phyloP scores from a whole-genome alignment of 1,140 invertebrate species.

The Melipona quadrifasciata region DNA sequence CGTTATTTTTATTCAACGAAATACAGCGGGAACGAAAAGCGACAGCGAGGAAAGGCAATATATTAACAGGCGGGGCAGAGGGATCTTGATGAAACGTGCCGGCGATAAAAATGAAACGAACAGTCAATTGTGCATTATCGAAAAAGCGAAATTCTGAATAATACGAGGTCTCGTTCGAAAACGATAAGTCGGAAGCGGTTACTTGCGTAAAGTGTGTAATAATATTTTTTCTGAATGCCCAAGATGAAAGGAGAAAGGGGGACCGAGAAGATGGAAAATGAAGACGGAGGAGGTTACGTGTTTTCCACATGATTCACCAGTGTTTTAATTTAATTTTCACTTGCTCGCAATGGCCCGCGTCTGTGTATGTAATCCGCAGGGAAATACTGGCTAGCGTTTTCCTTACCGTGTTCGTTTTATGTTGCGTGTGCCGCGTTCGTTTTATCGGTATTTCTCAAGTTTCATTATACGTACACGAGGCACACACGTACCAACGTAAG shows the following conservation, averaged over 20 bases:
- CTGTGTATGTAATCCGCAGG: conserved; percentile 37
- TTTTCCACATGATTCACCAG: not conserved
- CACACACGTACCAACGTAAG: not conserved
- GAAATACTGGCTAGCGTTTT: conserved; percentile 31
- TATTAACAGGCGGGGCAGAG: not conserved
- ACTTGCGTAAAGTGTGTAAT: not conserved
- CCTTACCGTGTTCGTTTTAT: not conserved
- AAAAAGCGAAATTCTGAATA: not conserved
- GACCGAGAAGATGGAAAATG: not conserved
- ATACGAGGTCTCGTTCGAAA: not conserved
- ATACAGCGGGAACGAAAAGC: not conserved
- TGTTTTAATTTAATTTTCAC: conserved; percentile 60
- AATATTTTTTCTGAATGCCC: conserved; percentile 12
- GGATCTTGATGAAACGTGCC: not conserved
- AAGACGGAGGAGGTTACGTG: not conserved
- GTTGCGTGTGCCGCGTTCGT: not conserved
- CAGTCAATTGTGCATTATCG: not conserved
- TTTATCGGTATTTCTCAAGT: conserved; percentile 3
- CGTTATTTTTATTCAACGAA: not conserved
- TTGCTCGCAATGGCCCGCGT: conserved; percentile 25
- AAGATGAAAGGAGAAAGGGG: not conserved
- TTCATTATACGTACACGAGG: not conserved
- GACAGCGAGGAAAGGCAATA: not conserved
- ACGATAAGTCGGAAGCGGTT: not conserved
- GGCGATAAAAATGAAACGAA: not conserved